phyloP scores from a whole-genome alignment of 2,797 vertebrate species.

The Anisognathus igniventris region DNA sequence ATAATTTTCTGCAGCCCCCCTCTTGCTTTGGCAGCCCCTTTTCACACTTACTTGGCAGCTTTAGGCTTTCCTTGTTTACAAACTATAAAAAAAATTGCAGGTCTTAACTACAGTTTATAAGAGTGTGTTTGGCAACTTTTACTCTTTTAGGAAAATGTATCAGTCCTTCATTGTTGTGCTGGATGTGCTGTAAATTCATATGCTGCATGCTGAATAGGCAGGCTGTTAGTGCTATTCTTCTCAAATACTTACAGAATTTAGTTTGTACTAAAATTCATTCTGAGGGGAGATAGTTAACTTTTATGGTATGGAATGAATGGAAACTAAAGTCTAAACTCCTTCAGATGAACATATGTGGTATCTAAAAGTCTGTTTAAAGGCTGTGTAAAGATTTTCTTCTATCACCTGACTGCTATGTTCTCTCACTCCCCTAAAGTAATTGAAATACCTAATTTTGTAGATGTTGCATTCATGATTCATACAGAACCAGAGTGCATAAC shows the following conservation, averaged over 20 bases:
- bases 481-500: not conserved
- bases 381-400: not conserved
- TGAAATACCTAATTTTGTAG: conserved; percentile 1
- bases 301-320: not conserved
- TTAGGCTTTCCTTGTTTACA: not conserved
- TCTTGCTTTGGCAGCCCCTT: not conserved
- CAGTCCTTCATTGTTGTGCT: not conserved
- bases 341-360: not conserved
- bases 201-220: not conserved
- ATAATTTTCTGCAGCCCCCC: not conserved
- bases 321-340: not conserved
- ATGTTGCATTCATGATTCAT: not conserved
- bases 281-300: not conserved
- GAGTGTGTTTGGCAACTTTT: not conserved
- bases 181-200: not conserved
- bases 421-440: not conserved
- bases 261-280: not conserved
- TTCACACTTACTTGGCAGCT: not conserved
- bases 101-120: not conserved
- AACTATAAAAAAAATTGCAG: not conserved
- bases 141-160: not conserved
- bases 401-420: not conserved
- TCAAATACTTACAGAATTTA: not conserved
- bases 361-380: not conserved
- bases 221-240: not conserved